Conservation (phyloP, 2,888 invertebrate species). For the Platerodrilus igneus region DNA sequence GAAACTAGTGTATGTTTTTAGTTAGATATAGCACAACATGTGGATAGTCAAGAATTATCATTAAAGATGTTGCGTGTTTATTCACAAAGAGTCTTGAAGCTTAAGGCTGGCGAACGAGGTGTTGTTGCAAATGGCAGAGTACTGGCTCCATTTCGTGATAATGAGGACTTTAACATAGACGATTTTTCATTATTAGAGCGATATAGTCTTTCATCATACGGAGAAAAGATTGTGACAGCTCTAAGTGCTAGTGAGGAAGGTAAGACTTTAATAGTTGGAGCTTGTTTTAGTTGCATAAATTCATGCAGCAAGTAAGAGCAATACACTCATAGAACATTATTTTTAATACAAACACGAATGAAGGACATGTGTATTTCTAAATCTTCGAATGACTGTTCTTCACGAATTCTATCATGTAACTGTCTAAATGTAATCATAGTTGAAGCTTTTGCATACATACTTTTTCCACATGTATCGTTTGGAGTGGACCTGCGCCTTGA, state of each 20-base stretch:
- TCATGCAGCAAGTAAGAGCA: no score
- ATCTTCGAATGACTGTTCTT: no score
- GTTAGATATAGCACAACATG: slow-evolving; percentile 53
- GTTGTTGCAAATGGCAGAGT: slow-evolving; percentile 86
- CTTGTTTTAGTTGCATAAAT: no score
- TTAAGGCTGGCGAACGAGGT: slow-evolving; percentile 63
- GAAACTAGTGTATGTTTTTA: slow-evolving; percentile 28
- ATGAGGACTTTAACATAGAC: slow-evolving; percentile 76
- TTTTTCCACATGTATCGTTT: no score
- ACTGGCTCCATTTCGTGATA: slow-evolving; percentile 72
- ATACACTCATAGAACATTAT: no score
- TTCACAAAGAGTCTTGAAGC: slow-evolving; percentile 64
- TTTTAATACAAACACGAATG: no score
- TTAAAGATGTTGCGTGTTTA: slow-evolving; percentile 65
- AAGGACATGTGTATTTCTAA: no score
- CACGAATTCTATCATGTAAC: no score
- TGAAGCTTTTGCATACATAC: no score
- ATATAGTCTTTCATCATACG: slow-evolving; percentile 64
- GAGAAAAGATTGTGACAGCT: slow-evolving; percentile 66
- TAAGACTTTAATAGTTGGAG: no score
- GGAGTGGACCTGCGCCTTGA: no score
- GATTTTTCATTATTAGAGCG: slow-evolving; percentile 88
- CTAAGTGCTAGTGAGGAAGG: slow-evolving; percentile 55
- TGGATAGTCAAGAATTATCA: slow-evolving; percentile 60
- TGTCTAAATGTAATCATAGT: no score